Conservation (phyloP, 2,797 vertebrate genomes). For the Gymnoscopelus braueri region DNA sequence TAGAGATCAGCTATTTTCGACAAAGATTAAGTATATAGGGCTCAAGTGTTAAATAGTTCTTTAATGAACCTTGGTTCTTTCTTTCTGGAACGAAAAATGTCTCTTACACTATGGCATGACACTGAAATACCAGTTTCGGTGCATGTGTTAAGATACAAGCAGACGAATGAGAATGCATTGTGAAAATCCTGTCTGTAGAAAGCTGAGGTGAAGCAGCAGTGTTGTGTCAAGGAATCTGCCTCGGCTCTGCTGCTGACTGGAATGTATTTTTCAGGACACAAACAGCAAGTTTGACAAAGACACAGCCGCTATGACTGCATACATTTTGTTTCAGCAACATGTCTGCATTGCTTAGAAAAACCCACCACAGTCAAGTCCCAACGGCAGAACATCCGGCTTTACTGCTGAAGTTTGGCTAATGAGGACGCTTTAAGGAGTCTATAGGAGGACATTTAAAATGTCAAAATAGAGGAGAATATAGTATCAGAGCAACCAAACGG, state of each 20-base stretch:
- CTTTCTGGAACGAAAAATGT: too few relatives aligned
- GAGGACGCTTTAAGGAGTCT: slow-evolving; percentile 39
- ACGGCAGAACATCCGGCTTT: slow-evolving; percentile 38
- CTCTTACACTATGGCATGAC: too few relatives aligned
- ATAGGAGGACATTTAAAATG: slow-evolving; percentile 13
- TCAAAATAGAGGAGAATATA: slow-evolving; percentile 22
- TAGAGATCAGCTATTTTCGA: too few relatives aligned
- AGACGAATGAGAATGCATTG: slow-evolving; percentile 20
- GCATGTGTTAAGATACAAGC: slow-evolving; percentile 42
- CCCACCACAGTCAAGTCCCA: slow-evolving; percentile 49
- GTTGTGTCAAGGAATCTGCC: slow-evolving; percentile 40
- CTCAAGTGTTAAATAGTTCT: too few relatives aligned
- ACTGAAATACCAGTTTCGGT: too few relatives aligned
- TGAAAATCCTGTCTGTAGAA: slow-evolving; percentile 34
- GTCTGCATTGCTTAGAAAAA: slow-evolving; percentile 52
- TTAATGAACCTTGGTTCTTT: too few relatives aligned
- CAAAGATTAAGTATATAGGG: too few relatives aligned
- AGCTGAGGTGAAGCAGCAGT: slow-evolving; percentile 20
- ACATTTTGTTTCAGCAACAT: slow-evolving; percentile 49
- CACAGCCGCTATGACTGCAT: slow-evolving; percentile 7
- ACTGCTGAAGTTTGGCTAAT: slow-evolving; percentile 43
- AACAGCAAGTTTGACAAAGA: slow-evolving; percentile 48
- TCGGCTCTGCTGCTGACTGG: slow-evolving; percentile 12
- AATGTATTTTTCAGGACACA: slow-evolving; percentile 22
- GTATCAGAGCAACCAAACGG: too few relatives aligned